These are phyloP conservation scores for Calephelis perditalis DNA, from an alignment of 2,888 invertebrate genomes.

Conservation along the genomic window DNA sequence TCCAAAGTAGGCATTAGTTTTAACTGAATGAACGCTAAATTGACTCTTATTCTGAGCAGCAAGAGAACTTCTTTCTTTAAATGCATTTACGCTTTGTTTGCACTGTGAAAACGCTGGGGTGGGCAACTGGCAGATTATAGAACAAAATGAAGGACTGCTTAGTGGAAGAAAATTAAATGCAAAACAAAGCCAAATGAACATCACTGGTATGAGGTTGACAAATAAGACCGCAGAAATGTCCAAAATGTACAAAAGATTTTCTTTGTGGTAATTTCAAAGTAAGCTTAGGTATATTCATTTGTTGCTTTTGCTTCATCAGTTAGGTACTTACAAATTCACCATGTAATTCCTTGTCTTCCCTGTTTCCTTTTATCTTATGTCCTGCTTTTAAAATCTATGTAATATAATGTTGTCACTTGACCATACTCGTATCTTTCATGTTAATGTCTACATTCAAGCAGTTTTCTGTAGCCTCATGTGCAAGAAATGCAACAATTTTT, in stretches of 20 bases:
- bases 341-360: no score
- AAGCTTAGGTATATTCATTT: not conserved
- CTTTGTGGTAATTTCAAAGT: not conserved
- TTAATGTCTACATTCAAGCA: no score
- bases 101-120: constrained; percentile 1
- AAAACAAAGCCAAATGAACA: not conserved
- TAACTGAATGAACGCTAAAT: constrained; percentile 10
- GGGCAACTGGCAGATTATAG: constrained; percentile 6
- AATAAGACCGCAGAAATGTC: not conserved
- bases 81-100: constrained; percentile 10
- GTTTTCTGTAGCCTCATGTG: no score
- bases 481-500: no score
- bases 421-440: no score
- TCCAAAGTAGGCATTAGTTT: constrained; percentile 13
- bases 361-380: no score
- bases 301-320: no score
- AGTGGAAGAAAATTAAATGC: constrained; percentile 7
- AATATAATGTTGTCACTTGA: no score
- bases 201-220: not conserved
- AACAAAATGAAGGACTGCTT: constrained; percentile 9
- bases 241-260: not conserved
- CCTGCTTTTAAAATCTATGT: no score
- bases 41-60: constrained; percentile 4
- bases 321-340: no score
- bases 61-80: not conserved